Conservation (phyloP, 2,113 vertebrate genomes). For the Barbus barbus region DNA sequence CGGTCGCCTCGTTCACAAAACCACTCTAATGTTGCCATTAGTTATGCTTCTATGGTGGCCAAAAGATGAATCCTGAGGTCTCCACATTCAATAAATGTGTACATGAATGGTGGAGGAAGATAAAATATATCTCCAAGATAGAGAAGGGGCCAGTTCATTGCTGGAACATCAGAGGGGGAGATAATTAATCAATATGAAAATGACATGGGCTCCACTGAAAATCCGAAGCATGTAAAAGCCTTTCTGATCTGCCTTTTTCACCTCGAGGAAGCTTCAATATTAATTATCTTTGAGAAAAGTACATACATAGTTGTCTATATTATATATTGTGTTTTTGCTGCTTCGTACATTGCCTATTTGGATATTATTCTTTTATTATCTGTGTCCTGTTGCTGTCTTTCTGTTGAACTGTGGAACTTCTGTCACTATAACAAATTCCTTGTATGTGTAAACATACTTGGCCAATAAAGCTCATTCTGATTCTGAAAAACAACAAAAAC, state of each 20-base stretch:
- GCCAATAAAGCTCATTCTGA: too few species aligned
- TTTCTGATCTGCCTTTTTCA: constrained; percentile 30
- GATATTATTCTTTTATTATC: too few species aligned
- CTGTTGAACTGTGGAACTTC: too few species aligned
- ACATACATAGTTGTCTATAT: too few species aligned
- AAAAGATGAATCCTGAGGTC: constrained; percentile 80
- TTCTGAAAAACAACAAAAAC: too few species aligned
- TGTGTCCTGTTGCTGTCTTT: too few species aligned
- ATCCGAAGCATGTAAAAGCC: constrained; percentile 52
- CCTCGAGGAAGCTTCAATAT: constrained; percentile 35
- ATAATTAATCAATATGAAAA: constrained; percentile 65
- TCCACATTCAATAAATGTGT: constrained; percentile 77
- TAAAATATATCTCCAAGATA: constrained; percentile 70
- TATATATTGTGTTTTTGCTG: too few species aligned
- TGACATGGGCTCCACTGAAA: constrained; percentile 53
- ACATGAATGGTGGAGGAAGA: constrained; percentile 78
- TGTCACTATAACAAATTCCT: too few species aligned
- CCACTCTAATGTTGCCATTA: constrained; percentile 83
- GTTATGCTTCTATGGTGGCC: constrained; percentile 84
- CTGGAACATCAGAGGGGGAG: constrained; percentile 65
- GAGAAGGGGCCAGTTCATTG: constrained; percentile 64
- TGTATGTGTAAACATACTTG: too few species aligned
- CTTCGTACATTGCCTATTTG: too few species aligned
- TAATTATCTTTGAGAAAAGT: constrained; percentile 31
- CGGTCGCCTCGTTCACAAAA: constrained; percentile 78